These are phyloP conservation scores for Orientallactaga sibirica DNA, from an alignment of 2,797 vertebrate genomes.

Conservation along the genomic window DNA sequence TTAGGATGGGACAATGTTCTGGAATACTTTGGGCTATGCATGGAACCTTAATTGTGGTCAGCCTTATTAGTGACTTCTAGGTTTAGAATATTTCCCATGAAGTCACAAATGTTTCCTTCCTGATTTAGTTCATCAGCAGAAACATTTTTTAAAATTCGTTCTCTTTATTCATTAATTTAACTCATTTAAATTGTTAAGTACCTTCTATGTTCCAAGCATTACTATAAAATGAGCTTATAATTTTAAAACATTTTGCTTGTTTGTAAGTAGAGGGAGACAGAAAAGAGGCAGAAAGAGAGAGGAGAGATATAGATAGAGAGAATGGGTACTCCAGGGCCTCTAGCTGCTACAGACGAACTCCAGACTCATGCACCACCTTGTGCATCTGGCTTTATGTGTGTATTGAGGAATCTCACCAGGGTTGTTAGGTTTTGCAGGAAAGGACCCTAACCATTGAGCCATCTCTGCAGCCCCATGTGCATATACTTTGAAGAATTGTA, in stretches of 20 bases:
- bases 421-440: too few relatives aligned
- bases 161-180: not conserved
- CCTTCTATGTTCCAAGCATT: not conserved
- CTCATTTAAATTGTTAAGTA: conserved; percentile 4
- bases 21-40: not conserved
- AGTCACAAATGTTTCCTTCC: conserved; percentile 37
- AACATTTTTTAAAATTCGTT: conserved; percentile 36
- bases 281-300: too few relatives aligned
- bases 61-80: not conserved
- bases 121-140: conserved; percentile 48
- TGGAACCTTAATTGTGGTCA: not conserved
- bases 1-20: conserved; percentile 18
- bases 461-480: not conserved
- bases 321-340: too few relatives aligned
- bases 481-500: not conserved
- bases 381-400: too few relatives aligned
- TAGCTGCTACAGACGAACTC: too few relatives aligned
- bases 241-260: not conserved
- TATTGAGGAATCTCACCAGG: too few relatives aligned
- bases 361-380: too few relatives aligned
- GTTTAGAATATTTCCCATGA: not conserved
- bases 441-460: too few relatives aligned
- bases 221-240: conserved; percentile 23
- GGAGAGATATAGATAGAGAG: too few relatives aligned
- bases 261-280: too few relatives aligned